Conservation (phyloP, 2,888 invertebrate species). For the Drosophila testacea region DNA sequence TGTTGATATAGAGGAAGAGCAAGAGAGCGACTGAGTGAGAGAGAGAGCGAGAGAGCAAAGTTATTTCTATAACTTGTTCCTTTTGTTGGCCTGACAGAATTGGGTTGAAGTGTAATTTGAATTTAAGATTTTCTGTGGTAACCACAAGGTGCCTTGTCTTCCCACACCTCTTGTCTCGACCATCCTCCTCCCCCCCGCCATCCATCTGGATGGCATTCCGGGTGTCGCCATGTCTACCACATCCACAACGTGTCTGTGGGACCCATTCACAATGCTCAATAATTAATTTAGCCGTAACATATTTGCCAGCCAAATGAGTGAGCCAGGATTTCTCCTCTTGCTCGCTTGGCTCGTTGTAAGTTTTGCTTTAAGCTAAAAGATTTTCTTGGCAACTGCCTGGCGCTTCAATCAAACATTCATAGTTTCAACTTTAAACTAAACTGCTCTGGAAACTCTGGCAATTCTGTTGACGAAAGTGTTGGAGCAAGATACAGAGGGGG, state of each 20-base stretch:
- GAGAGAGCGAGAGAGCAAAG: slow-evolving; percentile 43
- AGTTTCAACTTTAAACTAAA: slow-evolving; percentile 75
- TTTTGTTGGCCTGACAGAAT: slow-evolving; percentile 66
- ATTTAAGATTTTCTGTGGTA: slow-evolving; percentile 80
- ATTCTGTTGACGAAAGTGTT: background rate
- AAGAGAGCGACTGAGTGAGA: background rate
- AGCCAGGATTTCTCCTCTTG: slow-evolving; percentile 34
- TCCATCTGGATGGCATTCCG: slow-evolving; percentile 13
- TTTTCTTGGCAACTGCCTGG: slow-evolving; percentile 28
- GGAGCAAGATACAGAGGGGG: background rate
- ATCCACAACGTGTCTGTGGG: slow-evolving; percentile 48
- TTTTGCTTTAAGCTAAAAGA: slow-evolving; percentile 16
- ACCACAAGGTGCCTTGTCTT: slow-evolving; percentile 64
- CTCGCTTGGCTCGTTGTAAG: slow-evolving; percentile 6
- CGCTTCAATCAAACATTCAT: slow-evolving; percentile 76
- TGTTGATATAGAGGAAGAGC: background rate
- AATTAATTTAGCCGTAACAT: slow-evolving; percentile 77
- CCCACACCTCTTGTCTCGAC: slow-evolving; percentile 13
- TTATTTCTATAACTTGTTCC: slow-evolving; percentile 75
- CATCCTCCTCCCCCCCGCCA: background rate
- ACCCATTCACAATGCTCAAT: slow-evolving; percentile 55
- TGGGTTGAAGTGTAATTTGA: slow-evolving; percentile 79
- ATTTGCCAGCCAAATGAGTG: slow-evolving; percentile 59
- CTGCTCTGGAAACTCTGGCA: slow-evolving; percentile 30
- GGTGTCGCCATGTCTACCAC: slow-evolving; percentile 44